Conservation (phyloP, 1,140 invertebrate species). For the Scaptomyza montana region DNA sequence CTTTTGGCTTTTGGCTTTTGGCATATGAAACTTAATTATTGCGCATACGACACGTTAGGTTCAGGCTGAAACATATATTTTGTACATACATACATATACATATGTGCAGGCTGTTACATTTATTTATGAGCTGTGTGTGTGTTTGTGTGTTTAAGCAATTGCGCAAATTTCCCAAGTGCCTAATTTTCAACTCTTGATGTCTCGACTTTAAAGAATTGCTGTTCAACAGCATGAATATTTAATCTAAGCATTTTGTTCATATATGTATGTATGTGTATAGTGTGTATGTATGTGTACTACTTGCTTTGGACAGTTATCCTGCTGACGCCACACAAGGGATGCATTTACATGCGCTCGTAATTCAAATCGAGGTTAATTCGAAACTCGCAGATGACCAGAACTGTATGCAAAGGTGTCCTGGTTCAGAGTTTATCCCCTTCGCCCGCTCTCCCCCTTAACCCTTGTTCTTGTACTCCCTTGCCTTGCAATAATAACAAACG, state of each 20-base stretch:
- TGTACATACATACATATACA: neutral
- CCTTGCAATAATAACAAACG: too few species aligned
- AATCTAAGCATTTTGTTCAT: conserved; percentile 1
- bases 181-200: conserved; percentile 31
- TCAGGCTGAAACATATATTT: neutral
- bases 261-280: neutral
- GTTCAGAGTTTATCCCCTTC: neutral
- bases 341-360: conserved; percentile 31
- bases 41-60: conserved; percentile 41
- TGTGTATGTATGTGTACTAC: neutral
- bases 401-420: conserved; percentile 3
- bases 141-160: conserved; percentile 24
- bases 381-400: neutral
- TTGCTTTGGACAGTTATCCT: conserved; percentile 14
- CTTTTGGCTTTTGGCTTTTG: conserved; percentile 15
- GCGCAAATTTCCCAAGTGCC: conserved; percentile 58
- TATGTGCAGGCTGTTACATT: conserved; percentile 10
- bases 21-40: conserved; percentile 42
- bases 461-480: neutral
- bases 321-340: conserved; percentile 29
- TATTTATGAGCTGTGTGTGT: conserved; percentile 40
- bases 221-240: conserved; percentile 37
- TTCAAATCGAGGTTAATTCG: conserved; percentile 14
- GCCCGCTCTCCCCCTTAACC: neutral
- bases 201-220: conserved; percentile 28